Conservation (phyloP, 2,888 invertebrate species). For the Microplitis deprimator region DNA sequence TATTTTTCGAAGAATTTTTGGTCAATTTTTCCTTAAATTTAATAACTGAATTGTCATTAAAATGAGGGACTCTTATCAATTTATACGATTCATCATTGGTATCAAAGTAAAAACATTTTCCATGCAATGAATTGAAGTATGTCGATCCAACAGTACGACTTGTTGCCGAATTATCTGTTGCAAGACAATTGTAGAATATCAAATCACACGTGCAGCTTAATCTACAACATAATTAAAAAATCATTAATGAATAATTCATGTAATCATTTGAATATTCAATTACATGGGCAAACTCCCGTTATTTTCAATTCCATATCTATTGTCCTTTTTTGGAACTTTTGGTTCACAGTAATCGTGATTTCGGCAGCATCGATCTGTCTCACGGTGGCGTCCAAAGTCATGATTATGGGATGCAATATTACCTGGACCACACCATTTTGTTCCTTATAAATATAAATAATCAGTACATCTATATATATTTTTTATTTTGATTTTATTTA, state of each 20-base stretch:
- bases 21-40: not conserved
- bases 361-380: constrained; percentile 15
- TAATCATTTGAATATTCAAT: not conserved
- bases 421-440: constrained; percentile 25
- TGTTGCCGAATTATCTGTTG: not conserved
- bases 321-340: not conserved
- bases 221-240: not conserved
- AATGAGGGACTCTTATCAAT: not conserved
- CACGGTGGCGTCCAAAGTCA: not conserved
- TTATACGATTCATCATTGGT: not conserved
- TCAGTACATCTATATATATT: not conserved
- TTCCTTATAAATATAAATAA: not conserved
- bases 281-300: not conserved
- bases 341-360: constrained; percentile 1
- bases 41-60: not conserved
- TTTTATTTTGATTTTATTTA: not conserved
- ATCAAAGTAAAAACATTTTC: not conserved
- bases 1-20: not conserved
- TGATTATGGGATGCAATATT: not conserved
- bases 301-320: not conserved
- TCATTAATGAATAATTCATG: not conserved
- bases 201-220: not conserved
- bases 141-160: not conserved
- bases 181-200: not conserved
- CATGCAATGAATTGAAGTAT: not conserved